Base-by-base conservation (phyloP, 2,113 vertebrate genomes). In the Dasyprocta punctata region DNA sequence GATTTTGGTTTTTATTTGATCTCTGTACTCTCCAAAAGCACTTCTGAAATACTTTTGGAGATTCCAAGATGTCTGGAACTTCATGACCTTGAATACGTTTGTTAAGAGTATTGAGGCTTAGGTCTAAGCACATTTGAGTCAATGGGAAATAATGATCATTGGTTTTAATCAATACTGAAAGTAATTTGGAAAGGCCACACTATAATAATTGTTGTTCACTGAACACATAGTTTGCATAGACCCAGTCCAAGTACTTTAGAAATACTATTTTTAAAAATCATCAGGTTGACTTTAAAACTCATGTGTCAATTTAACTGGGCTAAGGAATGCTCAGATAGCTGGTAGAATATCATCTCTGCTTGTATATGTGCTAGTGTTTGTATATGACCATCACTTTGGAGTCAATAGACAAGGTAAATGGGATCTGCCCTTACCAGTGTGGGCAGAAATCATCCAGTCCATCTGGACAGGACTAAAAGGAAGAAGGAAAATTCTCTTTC, bases 401-500 rank as follows among this genome's bases (percentile, higher is more conserved):
- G 60, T 82, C 41, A 94, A 49, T 17, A 83, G 54, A 4, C 12
- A 69, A 10, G 30, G 5, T 22, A 93, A 63, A 36, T 2, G 41
- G 24, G 11, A 52, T 54, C 67, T 28, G 30, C 36, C 44, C 41
- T 89, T 24, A 88, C 54, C 41, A 61, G 5, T 11, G 49, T 24
- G 16, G 0, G 41, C 0, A 6, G 33, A 38, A 52, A 58, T 71
- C 17, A 30, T n/a, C 2, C 7, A 22, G 0, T 65, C 24, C n/a
- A 77, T 75, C 9, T 11, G 2, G 30, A 84, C 11, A 47, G 69
- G 28, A 41, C 36, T 54, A 44, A 54, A 54, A 69, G n/a, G 17
- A 33, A 36, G 63, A 52, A 63, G 30, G 20, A 5, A 56, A n/a
- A 17, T 75, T 84, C 58, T 75, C 22, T 44, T 5, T 65, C 22